Evolutionary conservation across 1,140 invertebrate species (phyloP).

Genomic region (Venturia canescens): DNA sequence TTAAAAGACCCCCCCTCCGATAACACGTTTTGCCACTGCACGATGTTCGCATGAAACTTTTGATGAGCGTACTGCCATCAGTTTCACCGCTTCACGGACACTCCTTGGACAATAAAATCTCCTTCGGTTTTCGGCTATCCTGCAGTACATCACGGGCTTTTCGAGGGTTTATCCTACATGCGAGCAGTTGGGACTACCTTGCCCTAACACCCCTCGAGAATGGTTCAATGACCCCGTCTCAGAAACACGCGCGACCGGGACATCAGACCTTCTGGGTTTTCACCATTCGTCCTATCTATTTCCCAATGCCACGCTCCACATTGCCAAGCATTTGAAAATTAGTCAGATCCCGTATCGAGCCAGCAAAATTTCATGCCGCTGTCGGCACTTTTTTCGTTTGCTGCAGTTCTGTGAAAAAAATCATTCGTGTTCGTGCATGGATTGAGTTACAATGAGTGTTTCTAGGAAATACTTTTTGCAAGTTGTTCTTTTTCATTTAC

Average conservation of each 20-base stretch:
- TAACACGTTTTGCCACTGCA: conserved; percentile 3
- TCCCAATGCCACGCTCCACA: background rate
- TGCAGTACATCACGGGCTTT: conserved; percentile 3
- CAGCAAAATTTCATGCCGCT: no score
- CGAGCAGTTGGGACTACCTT: background rate
- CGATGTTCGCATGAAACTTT: conserved; percentile 1
- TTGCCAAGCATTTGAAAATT: no score
- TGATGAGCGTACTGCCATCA: background rate
- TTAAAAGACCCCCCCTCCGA: background rate
- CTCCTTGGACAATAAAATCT: conserved; percentile 10
- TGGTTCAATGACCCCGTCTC: background rate
- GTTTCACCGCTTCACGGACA: conserved; percentile 12
- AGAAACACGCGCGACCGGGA: background rate
- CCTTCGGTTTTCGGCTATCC: background rate
- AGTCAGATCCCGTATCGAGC: no score
- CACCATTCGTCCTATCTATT: background rate
- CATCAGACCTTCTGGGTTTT: background rate
- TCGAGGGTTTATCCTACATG: background rate
- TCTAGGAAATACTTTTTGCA: background rate
- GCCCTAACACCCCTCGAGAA: background rate
- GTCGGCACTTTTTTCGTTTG: no score
- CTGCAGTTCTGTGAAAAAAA: no score
- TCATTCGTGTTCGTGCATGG: no score
- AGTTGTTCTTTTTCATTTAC: background rate
- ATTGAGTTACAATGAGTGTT: background rate